These are phyloP conservation scores for Dipodomys ordii DNA, from an alignment of 2,113 vertebrate genomes.

Conservation along the genomic window DNA sequence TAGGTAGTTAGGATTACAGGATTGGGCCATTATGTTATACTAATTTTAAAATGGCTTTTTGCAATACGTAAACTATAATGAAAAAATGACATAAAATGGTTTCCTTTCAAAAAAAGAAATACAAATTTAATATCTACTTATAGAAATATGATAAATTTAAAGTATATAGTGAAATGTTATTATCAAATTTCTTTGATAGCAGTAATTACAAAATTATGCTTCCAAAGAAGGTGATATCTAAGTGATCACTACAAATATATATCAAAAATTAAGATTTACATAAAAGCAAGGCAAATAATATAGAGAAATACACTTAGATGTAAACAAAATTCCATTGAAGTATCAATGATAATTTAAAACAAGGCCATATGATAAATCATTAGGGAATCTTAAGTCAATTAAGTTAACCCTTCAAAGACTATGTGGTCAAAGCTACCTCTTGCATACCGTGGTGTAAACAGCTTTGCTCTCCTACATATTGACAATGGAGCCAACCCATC, in stretches of 20 bases:
- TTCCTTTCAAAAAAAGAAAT: not conserved
- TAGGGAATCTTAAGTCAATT: not conserved
- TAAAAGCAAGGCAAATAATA: constrained; percentile 26
- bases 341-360: not conserved
- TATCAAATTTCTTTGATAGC: constrained; percentile 33
- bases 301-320: not conserved
- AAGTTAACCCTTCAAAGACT: not conserved
- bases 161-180: not conserved
- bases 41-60: not conserved
- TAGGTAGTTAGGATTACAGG: not conserved
- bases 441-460: not conserved
- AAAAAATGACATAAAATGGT: constrained; percentile 37
- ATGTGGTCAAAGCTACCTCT: not conserved
- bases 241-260: constrained; percentile 5
- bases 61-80: not conserved
- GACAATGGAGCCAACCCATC: not conserved
- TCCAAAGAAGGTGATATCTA: not conserved
- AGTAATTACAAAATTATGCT: not conserved
- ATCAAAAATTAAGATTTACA: not conserved
- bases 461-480: not conserved
- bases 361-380: not conserved
- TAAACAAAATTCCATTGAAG: constrained; percentile 4
- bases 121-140: not conserved
- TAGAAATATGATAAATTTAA: constrained; percentile 1
- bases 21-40: not conserved